These are phyloP conservation scores for Hirtodrosophila duncani DNA, from an alignment of 2,888 invertebrate species.

Conservation along the genomic window DNA sequence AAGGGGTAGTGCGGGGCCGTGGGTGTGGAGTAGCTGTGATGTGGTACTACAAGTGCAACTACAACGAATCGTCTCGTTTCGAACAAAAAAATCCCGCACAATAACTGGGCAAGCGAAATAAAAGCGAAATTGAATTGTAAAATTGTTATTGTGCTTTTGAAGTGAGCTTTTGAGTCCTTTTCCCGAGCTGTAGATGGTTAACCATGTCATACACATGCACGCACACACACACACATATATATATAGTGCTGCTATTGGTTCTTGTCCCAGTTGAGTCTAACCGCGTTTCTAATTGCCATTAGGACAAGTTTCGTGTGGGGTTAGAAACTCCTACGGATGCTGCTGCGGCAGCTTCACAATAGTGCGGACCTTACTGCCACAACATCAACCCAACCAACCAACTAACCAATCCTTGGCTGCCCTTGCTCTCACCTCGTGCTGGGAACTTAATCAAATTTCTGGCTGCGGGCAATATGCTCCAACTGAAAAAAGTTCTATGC, in stretches of 20 bases:
- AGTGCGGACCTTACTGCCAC: no score
- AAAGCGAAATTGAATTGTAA: slow-evolving; percentile 65
- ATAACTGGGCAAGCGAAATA: slow-evolving; percentile 48
- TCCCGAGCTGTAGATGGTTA: neutral
- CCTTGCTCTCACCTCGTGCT: neutral
- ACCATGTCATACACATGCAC: no score
- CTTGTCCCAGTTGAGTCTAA: slow-evolving; percentile 6
- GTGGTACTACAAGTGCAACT: slow-evolving; percentile 20
- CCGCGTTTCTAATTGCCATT: slow-evolving; percentile 49
- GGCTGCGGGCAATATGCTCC: slow-evolving; percentile 2
- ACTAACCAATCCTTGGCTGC: no score
- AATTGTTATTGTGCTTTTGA: slow-evolving; percentile 60
- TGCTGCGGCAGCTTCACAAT: no score
- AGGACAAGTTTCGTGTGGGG: slow-evolving; percentile 1
- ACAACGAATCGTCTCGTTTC: slow-evolving; percentile 21
- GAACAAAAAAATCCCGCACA: slow-evolving; percentile 41
- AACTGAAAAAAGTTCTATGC: slow-evolving; percentile 23
- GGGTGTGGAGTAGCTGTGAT: slow-evolving; percentile 1
- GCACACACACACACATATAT: no score
- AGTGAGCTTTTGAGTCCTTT: slow-evolving; percentile 31
- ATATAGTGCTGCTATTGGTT: no score
- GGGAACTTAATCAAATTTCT: slow-evolving; percentile 26
- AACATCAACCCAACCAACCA: no score
- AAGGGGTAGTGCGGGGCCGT: no score
- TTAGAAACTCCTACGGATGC: no score